A percentile compares a stretch with the other conserved stretches of the same genome.
These are phyloP conservation scores for Phrynocephalus forsythii DNA, from an alignment of 2,797 vertebrate species.

Conservation along the genomic window DNA sequence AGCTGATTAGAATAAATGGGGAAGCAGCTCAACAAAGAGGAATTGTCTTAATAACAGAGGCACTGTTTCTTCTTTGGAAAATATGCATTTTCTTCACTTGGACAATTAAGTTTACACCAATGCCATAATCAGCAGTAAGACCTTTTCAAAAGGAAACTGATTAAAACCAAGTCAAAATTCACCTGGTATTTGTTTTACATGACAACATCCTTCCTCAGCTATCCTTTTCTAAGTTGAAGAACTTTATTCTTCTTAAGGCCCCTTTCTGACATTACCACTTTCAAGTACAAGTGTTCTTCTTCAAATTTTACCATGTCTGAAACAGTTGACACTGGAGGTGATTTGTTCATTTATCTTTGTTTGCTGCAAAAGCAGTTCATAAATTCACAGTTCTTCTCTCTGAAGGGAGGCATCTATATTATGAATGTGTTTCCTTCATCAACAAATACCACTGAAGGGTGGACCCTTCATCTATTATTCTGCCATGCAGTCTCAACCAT, in stretches of 20 bases:
- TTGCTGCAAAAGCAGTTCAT: neutral
- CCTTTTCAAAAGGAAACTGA: slow-evolving; percentile 11
- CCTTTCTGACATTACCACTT: slow-evolving; percentile 13
- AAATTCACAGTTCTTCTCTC: neutral
- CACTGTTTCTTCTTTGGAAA: neutral
- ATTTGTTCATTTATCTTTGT: neutral
- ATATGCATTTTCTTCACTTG: neutral
- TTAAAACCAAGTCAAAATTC: slow-evolving; percentile 30
- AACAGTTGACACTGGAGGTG: neutral
- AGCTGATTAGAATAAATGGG: slow-evolving; percentile 29
- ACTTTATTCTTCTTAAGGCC: slow-evolving; percentile 35
- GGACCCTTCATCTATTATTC: too few species aligned
- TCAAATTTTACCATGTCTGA: neutral
- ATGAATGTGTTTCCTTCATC: neutral
- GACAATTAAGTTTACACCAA: neutral
- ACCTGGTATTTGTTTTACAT: slow-evolving; percentile 26
- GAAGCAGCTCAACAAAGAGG: neutral
- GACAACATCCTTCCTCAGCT: neutral
- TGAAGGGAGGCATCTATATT: neutral
- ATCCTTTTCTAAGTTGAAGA: slow-evolving; percentile 10
- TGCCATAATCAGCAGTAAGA: neutral
- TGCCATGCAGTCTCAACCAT: neutral
- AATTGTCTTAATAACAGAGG: neutral
- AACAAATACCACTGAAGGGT: neutral
- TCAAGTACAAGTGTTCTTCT: neutral